Percentiles rank a stretch among this genome's conserved stretches.
Conservation (phyloP, 2,888 invertebrate genomes). For the Drosophila nigritarsus region DNA sequence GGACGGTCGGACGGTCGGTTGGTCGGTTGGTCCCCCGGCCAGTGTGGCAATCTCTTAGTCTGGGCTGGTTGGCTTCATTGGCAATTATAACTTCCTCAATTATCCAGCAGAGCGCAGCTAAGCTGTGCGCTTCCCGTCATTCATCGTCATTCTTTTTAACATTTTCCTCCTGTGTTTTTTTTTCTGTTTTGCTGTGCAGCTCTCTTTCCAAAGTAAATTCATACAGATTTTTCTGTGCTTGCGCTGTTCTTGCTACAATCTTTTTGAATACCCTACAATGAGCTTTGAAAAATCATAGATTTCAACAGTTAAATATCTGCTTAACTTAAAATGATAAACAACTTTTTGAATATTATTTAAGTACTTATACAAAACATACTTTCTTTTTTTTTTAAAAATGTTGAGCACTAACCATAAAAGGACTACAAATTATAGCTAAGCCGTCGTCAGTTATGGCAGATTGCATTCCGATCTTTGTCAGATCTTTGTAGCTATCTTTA, state of each 20-base stretch:
- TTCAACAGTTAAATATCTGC: neutral
- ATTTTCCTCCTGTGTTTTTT: slow-evolving; percentile 62
- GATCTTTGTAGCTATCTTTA: neutral
- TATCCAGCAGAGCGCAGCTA: slow-evolving; percentile 79
- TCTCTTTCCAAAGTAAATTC: slow-evolving; percentile 59
- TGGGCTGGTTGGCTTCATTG: slow-evolving; percentile 66
- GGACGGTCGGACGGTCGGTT: slow-evolving; percentile 18
- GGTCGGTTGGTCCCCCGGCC: slow-evolving; percentile 30
- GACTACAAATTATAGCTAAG: no score
- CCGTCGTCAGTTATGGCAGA: no score
- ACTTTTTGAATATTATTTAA: neutral
- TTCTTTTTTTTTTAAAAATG: neutral
- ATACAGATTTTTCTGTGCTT: slow-evolving; percentile 50
- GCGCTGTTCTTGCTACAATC: neutral
- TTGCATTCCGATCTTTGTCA: neutral
- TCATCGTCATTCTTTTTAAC: slow-evolving; percentile 80
- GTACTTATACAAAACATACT: neutral
- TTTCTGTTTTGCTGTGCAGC: slow-evolving; percentile 19
- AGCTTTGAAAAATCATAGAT: neutral
- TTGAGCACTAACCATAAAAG: neutral
- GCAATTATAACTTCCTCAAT: slow-evolving; percentile 85
- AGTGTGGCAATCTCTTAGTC: slow-evolving; percentile 46
- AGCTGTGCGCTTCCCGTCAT: slow-evolving; percentile 77
- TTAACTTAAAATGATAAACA: rapidly evolving
- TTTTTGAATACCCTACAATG: slow-evolving; percentile 29